These are phyloP conservation scores for Larimichthys crocea DNA, from an alignment of 2,113 vertebrate species.

Conservation along the genomic window DNA sequence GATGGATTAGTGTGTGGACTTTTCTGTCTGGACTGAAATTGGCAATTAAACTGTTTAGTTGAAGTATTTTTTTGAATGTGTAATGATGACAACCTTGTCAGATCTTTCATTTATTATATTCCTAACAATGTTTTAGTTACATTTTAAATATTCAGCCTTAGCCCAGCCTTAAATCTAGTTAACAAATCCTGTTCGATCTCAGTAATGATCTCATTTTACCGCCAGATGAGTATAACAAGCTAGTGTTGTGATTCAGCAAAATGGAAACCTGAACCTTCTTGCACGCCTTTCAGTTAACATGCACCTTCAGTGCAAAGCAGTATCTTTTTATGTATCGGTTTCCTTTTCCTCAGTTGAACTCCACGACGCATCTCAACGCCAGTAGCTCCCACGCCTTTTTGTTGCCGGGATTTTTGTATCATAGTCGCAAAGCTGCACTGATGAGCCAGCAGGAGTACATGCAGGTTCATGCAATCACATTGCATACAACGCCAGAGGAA, in stretches of 20 bases:
- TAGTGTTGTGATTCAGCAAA: neutral
- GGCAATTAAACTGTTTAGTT: too few species aligned
- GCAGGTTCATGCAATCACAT: neutral
- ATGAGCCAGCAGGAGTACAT: neutral
- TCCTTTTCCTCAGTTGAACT: neutral
- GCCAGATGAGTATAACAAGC: neutral
- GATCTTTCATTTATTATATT: neutral
- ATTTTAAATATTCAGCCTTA: neutral
- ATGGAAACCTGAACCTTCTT: neutral
- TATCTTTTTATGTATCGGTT: too few species aligned
- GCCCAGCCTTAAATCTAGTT: neutral
- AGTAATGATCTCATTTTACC: neutral
- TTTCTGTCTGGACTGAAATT: too few species aligned
- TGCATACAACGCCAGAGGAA: neutral
- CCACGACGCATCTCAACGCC: neutral
- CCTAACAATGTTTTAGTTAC: neutral
- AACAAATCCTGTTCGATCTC: neutral
- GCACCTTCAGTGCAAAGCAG: neutral
- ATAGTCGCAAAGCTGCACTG: neutral
- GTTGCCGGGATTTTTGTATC: neutral
- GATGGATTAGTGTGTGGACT: too few species aligned
- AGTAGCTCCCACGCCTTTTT: neutral
- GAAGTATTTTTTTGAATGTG: too few species aligned
- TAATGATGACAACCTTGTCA: too few species aligned
- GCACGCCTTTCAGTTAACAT: neutral